Percentiles rank a stretch among this genome's conserved stretches.
Evolutionary conservation across 2,888 invertebrate genomes (phyloP).

Genomic region (Plebejus melissa): DNA sequence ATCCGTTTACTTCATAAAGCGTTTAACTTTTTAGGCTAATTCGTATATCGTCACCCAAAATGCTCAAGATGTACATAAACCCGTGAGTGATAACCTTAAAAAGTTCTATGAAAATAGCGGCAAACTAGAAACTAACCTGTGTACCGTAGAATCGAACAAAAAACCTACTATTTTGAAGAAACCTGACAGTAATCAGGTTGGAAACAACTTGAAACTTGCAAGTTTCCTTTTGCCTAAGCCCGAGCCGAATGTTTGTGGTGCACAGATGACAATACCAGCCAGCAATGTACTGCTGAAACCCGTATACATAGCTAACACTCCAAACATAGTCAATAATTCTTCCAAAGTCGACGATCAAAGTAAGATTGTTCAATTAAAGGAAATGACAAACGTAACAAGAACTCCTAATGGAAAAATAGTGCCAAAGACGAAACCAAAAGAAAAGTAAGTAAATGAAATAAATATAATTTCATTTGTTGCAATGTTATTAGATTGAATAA

Average conservation of each 20-base stretch:
- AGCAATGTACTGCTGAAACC: slow-evolving; percentile 52
- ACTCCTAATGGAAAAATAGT: slow-evolving; percentile 48
- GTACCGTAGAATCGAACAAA: slow-evolving; percentile 44
- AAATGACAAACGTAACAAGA: slow-evolving; percentile 47
- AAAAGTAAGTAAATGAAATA: slow-evolving; percentile 53
- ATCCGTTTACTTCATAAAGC: not conserved
- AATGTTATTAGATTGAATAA: not conserved
- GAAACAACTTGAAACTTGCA: slow-evolving; percentile 65
- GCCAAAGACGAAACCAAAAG: slow-evolving; percentile 71
- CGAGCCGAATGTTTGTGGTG: slow-evolving; percentile 43
- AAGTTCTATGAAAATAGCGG: slow-evolving; percentile 73
- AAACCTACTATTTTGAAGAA: slow-evolving; percentile 55
- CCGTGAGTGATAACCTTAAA: slow-evolving; percentile 68
- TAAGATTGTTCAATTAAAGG: slow-evolving; percentile 63
- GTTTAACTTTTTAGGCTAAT: slow-evolving; percentile 51
- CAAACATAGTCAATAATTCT: slow-evolving; percentile 42
- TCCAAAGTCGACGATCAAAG: slow-evolving; percentile 62
- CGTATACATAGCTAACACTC: slow-evolving; percentile 43
- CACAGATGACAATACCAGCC: slow-evolving; percentile 39
- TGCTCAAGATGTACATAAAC: slow-evolving; percentile 50
- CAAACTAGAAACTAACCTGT: slow-evolving; percentile 59
- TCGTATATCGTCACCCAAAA: slow-evolving; percentile 58
- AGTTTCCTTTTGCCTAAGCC: slow-evolving; percentile 64
- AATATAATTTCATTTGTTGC: not conserved
- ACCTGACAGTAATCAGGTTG: slow-evolving; percentile 50